A percentile compares a stretch with the other conserved stretches of the same genome.
Evolutionary conservation across 2,888 invertebrate species (phyloP).

Genomic region (Meiosimyza decipiens): DNA sequence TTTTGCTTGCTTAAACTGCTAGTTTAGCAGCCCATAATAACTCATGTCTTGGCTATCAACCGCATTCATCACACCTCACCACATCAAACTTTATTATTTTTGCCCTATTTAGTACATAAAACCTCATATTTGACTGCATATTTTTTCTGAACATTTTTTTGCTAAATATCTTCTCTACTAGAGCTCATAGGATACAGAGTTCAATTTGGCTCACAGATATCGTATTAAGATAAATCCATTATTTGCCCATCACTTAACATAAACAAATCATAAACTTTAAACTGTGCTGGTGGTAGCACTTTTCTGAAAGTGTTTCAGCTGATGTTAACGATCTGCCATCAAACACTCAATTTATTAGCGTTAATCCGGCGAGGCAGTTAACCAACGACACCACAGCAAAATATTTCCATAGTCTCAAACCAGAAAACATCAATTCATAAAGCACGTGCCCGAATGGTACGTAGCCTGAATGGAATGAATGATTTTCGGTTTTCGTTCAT

Average conservation of each 20-base stretch:
- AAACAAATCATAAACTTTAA: too few species aligned
- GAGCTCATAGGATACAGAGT: too few species aligned
- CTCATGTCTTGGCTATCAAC: too few species aligned
- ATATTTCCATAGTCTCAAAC: not conserved
- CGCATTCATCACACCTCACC: too few species aligned
- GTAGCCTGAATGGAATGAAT: slow-evolving; percentile 4
- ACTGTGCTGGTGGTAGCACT: not conserved
- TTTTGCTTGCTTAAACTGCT: too few species aligned
- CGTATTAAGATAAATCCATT: too few species aligned
- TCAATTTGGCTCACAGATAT: too few species aligned
- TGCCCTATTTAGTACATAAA: not conserved
- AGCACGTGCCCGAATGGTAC: slow-evolving; percentile 32
- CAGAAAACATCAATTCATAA: not conserved
- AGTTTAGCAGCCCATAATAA: too few species aligned
- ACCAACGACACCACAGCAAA: not conserved
- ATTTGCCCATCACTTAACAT: too few species aligned
- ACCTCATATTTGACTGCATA: too few species aligned
- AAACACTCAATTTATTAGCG: not conserved
- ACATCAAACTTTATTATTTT: not conserved
- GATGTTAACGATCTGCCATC: slow-evolving; percentile 8
- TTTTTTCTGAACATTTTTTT: not conserved
- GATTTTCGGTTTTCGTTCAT: not conserved
- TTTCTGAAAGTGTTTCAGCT: not conserved
- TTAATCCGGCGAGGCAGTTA: not conserved
- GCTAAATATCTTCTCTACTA: too few species aligned